Evolutionary conservation across 2,113 vertebrate species (phyloP), one percentile per base, ranked within the genome.

Genomic region (Electrona antarctica): DNA sequence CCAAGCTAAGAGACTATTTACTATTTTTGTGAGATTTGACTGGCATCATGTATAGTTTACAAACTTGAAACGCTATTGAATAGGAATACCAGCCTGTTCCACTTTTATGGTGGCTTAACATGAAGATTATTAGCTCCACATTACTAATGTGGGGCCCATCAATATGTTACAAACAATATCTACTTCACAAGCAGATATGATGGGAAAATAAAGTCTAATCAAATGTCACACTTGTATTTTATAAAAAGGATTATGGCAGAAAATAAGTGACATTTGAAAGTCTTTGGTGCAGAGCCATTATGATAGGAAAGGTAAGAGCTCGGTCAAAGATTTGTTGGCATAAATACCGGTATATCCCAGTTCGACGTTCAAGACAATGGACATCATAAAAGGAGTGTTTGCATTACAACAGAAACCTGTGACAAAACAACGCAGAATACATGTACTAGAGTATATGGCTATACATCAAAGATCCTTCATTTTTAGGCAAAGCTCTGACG

Each of bases 281-380:
- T 89, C 85, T 91, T 90, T 89, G 87, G 87, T 87, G 85, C 84
- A 78, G 74, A 56, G 77, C 84, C 52, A 56, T 56, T 56, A 71
- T 73, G 58, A 76, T 58, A 66, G 63, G 60, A 41, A 80, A 71
- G 65, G 63, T 58, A 79, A 76, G 51, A 63, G 49, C 21, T 21
- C 2, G 46, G 76, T 7, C 21, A 50, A 14, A 56, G 55, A 76
- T 55, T 60, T 69, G 76, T 77, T 81, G 77, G 78, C 78, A 73
- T 75, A 0, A 45, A 65, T 21, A 21, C 21, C 21, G 21, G 21
- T 60, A 76, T 12, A 13, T 55, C 15, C 49, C 55, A 61, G 64
- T 73, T 60, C 41, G 49, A 28, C 61, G 51, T 64, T 50, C n/a
- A 74, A 77, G 11, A 81, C 63, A 56, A 21, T 0, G 8, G 21